Percentiles rank a stretch among this genome's conserved stretches.
These are phyloP conservation scores for Asobara japonica DNA, from an alignment of 1,140 invertebrate species.

Conservation along the genomic window DNA sequence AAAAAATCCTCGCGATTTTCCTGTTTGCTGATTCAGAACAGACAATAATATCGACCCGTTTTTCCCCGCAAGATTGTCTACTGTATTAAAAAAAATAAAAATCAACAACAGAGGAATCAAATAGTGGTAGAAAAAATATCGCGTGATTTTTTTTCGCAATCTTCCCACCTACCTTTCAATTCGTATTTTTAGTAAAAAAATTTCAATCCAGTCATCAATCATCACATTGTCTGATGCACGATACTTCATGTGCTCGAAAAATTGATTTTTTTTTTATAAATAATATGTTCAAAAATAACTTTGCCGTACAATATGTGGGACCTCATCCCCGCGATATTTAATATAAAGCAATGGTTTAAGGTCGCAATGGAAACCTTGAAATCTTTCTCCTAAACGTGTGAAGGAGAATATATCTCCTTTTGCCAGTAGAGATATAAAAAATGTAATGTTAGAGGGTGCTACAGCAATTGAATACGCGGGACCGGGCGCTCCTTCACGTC, in stretches of 20 bases:
- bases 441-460: no score
- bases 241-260: not conserved
- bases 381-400: no score
- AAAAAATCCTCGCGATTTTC: not conserved
- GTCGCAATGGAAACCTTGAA: not conserved
- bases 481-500: no score
- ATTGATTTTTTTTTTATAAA: constrained; percentile 1
- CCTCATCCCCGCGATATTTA: not conserved
- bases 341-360: not conserved
- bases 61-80: no score
- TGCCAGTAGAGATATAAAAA: no score
- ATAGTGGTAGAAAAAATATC: no score
- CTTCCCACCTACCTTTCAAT: no score
- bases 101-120: no score
- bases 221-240: not conserved
- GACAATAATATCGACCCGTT: not conserved
- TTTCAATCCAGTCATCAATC: not conserved
- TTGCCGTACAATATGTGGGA: not conserved
- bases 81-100: not conserved
- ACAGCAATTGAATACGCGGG: no score
- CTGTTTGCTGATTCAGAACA: not conserved
- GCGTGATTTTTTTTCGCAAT: not conserved
- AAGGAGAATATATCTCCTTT: no score
- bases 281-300: not conserved
- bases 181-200: not conserved